Conservation (phyloP, 92 coral and sea anemone genomes). For the Blastomussa wellsi region DNA sequence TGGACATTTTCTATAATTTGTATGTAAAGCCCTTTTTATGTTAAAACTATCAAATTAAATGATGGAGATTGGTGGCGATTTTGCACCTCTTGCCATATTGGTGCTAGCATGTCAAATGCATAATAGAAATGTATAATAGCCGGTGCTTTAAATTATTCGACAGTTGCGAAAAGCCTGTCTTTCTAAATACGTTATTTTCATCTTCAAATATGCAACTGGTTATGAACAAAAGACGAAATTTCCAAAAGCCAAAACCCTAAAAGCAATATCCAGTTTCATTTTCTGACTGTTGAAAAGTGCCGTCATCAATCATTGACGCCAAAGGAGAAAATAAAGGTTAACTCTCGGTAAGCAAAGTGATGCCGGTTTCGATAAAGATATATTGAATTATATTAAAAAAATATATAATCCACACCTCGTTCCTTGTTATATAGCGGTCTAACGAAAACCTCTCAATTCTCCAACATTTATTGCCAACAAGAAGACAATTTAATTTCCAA, state of each 20-base stretch:
- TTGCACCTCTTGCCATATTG: not conserved
- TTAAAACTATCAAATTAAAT: not conserved
- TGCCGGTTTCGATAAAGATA: not conserved
- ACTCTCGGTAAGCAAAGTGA: not conserved
- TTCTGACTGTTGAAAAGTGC: not conserved
- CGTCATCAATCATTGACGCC: not conserved
- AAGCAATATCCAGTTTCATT: conserved; percentile 3
- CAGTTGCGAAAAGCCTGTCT: not conserved
- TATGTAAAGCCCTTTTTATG: not conserved
- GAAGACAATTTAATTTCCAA: not conserved
- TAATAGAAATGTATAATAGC: too few species aligned
- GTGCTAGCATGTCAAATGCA: not conserved
- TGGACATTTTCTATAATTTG: too few species aligned
- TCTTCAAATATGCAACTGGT: not conserved
- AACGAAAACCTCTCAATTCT: not conserved
- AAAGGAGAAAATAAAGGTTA: not conserved
- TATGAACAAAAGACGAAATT: not conserved
- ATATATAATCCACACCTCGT: not conserved
- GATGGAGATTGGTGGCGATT: not conserved
- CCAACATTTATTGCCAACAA: not conserved
- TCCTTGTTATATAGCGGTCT: not conserved
- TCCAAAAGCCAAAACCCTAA: not conserved
- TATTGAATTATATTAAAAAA: not conserved
- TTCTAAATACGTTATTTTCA: not conserved
- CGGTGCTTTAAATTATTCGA: not conserved